These are phyloP conservation scores for Pandemis cinnamomeana DNA, from an alignment of 2,888 invertebrate species.

Conservation along the genomic window DNA sequence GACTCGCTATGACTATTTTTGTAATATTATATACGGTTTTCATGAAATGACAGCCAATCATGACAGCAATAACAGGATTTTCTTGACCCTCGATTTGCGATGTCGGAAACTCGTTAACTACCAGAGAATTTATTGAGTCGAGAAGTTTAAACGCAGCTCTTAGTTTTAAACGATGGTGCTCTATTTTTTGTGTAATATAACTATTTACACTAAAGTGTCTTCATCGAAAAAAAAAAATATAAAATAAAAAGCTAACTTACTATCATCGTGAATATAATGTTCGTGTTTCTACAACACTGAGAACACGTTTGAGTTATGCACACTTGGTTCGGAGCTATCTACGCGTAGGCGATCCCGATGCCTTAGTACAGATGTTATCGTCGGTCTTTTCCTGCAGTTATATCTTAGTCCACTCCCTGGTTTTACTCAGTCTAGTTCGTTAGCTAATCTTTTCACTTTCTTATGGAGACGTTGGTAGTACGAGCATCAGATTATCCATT, in stretches of 20 bases:
- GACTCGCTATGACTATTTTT: slow-evolving; percentile 70
- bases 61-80: slow-evolving; percentile 53
- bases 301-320: slow-evolving; percentile 72
- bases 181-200: background rate
- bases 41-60: slow-evolving; percentile 62
- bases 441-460: slow-evolving; percentile 71
- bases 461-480: slow-evolving; percentile 58
- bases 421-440: slow-evolving; percentile 63
- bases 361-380: slow-evolving; percentile 62
- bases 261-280: slow-evolving; percentile 67
- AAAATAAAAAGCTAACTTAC: background rate
- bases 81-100: slow-evolving; percentile 48
- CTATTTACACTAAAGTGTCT: background rate
- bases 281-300: slow-evolving; percentile 58
- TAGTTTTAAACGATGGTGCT: slow-evolving; percentile 27
- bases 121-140: slow-evolving; percentile 39
- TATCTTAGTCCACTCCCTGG: slow-evolving; percentile 50
- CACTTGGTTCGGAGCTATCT: slow-evolving; percentile 61
- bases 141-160: slow-evolving; percentile 27
- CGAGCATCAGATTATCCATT: slow-evolving; percentile 56
- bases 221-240: background rate
- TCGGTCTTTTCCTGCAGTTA: slow-evolving; percentile 60
- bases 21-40: slow-evolving; percentile 76
- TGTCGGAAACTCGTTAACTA: slow-evolving; percentile 44
- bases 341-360: slow-evolving; percentile 68